Evolutionary conservation across 1,140 invertebrate genomes (phyloP), one percentile per base, ranked within the genome.

Genomic region (Berghia stephanieae): DNA sequence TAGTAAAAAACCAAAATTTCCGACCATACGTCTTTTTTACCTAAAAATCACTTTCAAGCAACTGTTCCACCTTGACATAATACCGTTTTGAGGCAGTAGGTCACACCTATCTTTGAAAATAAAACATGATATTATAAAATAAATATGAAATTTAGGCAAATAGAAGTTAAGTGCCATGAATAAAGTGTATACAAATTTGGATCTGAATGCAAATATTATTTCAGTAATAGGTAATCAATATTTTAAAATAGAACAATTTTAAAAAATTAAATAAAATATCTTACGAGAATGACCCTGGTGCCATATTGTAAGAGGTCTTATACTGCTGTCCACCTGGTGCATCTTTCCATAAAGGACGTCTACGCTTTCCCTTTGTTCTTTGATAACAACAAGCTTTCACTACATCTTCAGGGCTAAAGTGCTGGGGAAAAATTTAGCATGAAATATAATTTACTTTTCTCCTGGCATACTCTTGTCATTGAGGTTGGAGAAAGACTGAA

Each of bases 231-330:
- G 21, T 13, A 27, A n/a, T 36, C 34, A 27, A 67, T n/a, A 67
- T 3, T 21, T 2, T 31, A 67, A n/a, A 27, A 10, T 34, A 6
- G 21, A 0, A 34, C 27, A 27, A n/a, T 43, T n/a, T 16, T 24
- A 75, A 40, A 24, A 27, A 34, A 57, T 44, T 8, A 60, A 6
- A 78, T 6, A 36, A 43, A n/a, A 24, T 43, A 34, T 18, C 80
- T 84, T 78, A 88, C 87, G 94, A 92, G 72, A 93, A 90, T 79
- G 93, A 92, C 18, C 93, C 92, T 2, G 95, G 95, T 0, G 93
- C 92, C 55, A 94, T 91, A 83, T 96, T 96, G 68, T 92, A 91
- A 0, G 93, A 94, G 8, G 94, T 93, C 74, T 88, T 89, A 82
- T 94, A 96, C 44, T 86, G 77, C 46, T 87, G 85, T 16, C 86